Conservation (phyloP, 2,888 invertebrate genomes). For the Sphaeridia pumilis region DNA sequence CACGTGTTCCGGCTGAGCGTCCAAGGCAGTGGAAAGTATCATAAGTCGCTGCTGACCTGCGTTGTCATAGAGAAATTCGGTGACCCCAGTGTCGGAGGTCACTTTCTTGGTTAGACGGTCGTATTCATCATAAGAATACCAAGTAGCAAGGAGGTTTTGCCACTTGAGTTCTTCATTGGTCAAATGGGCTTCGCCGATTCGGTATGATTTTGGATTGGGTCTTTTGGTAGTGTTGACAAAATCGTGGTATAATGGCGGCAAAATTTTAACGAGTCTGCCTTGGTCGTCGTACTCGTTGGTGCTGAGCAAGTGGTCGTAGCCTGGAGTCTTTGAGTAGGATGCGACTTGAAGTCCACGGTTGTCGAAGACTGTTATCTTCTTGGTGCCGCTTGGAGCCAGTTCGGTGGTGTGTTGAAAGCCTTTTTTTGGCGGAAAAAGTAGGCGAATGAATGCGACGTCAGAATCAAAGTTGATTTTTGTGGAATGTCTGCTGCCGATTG, state of each 20-base stretch:
- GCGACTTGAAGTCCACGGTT: background rate
- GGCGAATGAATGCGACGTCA: background rate
- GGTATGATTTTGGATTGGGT: too few relatives aligned
- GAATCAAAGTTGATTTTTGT: background rate
- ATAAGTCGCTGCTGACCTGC: conserved; percentile 5
- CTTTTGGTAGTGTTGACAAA: conserved; percentile 10
- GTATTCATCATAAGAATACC: background rate
- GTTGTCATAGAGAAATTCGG: background rate
- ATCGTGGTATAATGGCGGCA: conserved; percentile 29
- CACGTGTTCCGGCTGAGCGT: too few relatives aligned
- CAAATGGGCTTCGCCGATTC: background rate
- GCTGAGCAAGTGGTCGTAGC: conserved; percentile 3
- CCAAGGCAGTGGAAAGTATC: background rate
- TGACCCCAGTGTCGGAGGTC: conserved; percentile 1
- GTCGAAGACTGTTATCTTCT: background rate
- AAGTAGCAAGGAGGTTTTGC: background rate
- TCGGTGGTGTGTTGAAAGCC: background rate
- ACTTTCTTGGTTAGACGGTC: background rate
- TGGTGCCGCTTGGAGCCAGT: background rate
- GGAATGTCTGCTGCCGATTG: background rate
- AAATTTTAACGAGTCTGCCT: conserved; percentile 13
- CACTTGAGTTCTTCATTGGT: background rate
- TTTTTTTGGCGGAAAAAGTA: background rate
- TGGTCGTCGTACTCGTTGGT: conserved; percentile 19
- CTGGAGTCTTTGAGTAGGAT: background rate